Evolutionary conservation across 2,888 invertebrate genomes (phyloP).

Genomic region (Drosophila formosana): DNA sequence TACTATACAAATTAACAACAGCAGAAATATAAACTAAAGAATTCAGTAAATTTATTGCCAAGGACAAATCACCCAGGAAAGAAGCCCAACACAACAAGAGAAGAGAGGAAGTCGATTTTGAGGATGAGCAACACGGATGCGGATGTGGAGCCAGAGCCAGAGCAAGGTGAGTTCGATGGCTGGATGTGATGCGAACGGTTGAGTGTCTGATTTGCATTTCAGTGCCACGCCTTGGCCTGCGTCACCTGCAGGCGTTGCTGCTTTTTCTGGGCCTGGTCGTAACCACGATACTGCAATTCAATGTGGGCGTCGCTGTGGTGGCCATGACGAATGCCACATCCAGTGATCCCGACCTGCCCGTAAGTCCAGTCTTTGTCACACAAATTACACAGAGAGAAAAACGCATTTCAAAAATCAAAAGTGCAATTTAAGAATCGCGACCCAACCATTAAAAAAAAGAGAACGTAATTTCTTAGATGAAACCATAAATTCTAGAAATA

Average conservation of each 20-base stretch:
- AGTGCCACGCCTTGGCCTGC: constrained; percentile 85
- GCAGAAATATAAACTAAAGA: not conserved
- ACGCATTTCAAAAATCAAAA: not conserved
- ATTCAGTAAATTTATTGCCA: not conserved
- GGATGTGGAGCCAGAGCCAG: constrained; percentile 46
- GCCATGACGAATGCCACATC: constrained; percentile 89
- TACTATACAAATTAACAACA: not conserved
- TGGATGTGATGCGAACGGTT: constrained; percentile 4
- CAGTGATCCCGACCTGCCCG: constrained; percentile 76
- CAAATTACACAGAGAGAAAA: not conserved
- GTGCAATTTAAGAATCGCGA: no score
- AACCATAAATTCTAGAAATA: no score
- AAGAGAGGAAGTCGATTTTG: not conserved
- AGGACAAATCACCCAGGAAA: not conserved
- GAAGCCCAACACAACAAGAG: not conserved
- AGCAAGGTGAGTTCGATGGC: constrained; percentile 40
- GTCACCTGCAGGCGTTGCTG: constrained; percentile 88
- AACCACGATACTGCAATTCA: constrained; percentile 88
- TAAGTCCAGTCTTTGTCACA: constrained; percentile 53
- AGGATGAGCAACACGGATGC: constrained; percentile 39
- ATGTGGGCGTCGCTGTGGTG: constrained; percentile 90
- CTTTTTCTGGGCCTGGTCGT: constrained; percentile 88
- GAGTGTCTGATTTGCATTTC: constrained; percentile 47
- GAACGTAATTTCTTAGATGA: no score
- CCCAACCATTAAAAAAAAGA: no score